Base-by-base conservation (phyloP, 2,113 vertebrate species). In the Epinephelus cyanopodus region DNA sequence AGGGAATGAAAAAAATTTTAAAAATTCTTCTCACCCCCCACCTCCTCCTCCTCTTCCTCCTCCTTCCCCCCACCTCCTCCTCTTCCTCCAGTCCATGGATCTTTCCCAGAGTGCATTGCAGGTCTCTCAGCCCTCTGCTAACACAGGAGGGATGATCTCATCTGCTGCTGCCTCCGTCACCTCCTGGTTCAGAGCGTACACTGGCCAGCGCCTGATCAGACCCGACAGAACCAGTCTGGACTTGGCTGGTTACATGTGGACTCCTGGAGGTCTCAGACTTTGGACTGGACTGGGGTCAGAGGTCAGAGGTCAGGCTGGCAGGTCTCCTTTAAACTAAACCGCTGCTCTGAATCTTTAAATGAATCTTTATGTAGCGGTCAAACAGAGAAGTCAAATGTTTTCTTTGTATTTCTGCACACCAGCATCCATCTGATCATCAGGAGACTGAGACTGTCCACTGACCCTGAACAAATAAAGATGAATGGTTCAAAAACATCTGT, bases 151-250 rank as follows among this genome's bases (percentile, higher is more conserved):
- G 0, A 99, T 99, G 97, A 99, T 99, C 91, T 99, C 98, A 0
- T 99, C 98, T 0, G 98, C 98, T 0, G 98, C 98, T 0, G 98
- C 98, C 63, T 99, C 98, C 0, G 98, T 99, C 74, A 97, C 97
- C 15, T 99, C 98, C 19, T 99, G 98, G 98, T 93, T 98, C 83
- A 96, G 97, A 76, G 96, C 97, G 0, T 99, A 99, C 95, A 99
- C 97, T 0, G 98, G 98, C 15, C 98, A 99, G 82, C 98, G 97
- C 84, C 84, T 99, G 95, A 93, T 1, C 69, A 2, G 5, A 13
- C 66, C 17, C 0, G 54, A 42, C 1, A 19, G 57, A 2, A 53
- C 61, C 7, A 18, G n/a, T 23, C 37, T 1, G 45, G 42, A 29
- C 29, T 29, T 29, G 29, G 29, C 29, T 29, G 29, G 37, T 48